Base-by-base conservation (phyloP, 2,113 vertebrate species). In the Numenius arquata region DNA sequence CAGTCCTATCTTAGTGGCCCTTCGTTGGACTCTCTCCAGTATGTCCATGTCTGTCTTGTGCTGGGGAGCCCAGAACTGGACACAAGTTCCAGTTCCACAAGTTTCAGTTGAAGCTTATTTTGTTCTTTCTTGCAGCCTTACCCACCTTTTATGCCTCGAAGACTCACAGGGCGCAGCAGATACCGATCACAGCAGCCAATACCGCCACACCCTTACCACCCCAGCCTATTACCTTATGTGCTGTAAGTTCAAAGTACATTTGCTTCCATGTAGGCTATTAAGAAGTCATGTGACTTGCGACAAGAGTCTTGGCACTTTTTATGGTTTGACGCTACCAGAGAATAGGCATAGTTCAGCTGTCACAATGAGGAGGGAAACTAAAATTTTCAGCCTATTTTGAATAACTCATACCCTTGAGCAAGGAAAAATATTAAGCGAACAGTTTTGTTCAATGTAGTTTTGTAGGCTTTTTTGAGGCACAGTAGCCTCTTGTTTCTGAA, bases 191-290 rank as follows among this genome's bases (percentile, higher is more conserved):
- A 99, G 96, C 99, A 99, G 96, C 97, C 99, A 30, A 98, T 99
- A 71, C 98, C 99, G 40, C 99, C 99, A 8, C 99, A 99, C 25
- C 98, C 99, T 34, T 99, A 99, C 95, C 99, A 99, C 96, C 99
- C 99, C 93, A 99, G 98, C 98, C 98, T 99, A 97, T 98, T 99
- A 96, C 99, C 99, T 96, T 99, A 99, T 92, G 99, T 99, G 97
- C 98, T 99, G 99, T 99, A 98, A 98, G 99, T 98, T 72, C 38
- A 67, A 96, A 94, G 50, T 88, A 71, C 52, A 67, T 95, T 95
- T 95, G 43, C 68, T 97, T 97, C 76, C 30, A 5, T 53, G 12
- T 80, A 86, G 47, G 36, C 32, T 86, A 10, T 90, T 88, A 73
- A 40, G 47, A 78, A 70, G 17, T 82, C 58, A 20, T 0, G 0